phyloP scores from a whole-genome alignment of 2,113 vertebrate genomes.

The Todiramphus saurophagus region DNA sequence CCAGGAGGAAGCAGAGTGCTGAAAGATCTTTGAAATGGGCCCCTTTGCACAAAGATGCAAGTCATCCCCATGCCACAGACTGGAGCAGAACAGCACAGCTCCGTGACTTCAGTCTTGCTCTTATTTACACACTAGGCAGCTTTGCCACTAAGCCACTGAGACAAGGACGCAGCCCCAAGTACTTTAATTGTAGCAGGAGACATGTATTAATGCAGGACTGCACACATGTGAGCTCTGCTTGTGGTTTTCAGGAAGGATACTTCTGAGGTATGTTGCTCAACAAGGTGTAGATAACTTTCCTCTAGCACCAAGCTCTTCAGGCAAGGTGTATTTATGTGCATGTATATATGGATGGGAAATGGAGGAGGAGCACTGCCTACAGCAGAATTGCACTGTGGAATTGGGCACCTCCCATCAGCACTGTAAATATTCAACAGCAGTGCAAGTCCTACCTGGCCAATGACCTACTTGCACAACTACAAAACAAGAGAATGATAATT shows the following conservation, averaged over 20 bases:
- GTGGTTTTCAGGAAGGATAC: not conserved
- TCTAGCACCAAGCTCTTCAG: not conserved
- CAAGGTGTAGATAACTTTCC: not conserved
- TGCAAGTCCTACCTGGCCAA: not conserved
- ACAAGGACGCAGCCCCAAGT: rapidly evolving
- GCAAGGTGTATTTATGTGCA: not conserved
- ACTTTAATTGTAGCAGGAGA: not conserved
- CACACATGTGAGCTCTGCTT: not conserved
- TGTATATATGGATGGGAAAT: not conserved
- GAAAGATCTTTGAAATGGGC: not conserved
- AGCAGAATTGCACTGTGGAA: not conserved
- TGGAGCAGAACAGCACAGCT: not conserved
- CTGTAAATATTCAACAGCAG: not conserved
- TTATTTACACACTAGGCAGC: not conserved
- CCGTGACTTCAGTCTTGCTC: not conserved
- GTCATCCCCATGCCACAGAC: not conserved
- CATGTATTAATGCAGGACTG: not conserved
- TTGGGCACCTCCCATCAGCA: not conserved
- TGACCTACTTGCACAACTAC: conserved; percentile 37
- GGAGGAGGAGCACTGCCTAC: not conserved
- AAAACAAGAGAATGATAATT: not conserved
- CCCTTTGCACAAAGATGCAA: not conserved
- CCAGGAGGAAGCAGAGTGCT: not conserved
- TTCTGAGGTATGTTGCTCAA: not conserved
- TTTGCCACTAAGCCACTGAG: not conserved